Percentiles rank a stretch among this genome's conserved stretches.
These are phyloP conservation scores for Nannoperca obscura DNA, from an alignment of 2,797 vertebrate species.

Conservation along the genomic window DNA sequence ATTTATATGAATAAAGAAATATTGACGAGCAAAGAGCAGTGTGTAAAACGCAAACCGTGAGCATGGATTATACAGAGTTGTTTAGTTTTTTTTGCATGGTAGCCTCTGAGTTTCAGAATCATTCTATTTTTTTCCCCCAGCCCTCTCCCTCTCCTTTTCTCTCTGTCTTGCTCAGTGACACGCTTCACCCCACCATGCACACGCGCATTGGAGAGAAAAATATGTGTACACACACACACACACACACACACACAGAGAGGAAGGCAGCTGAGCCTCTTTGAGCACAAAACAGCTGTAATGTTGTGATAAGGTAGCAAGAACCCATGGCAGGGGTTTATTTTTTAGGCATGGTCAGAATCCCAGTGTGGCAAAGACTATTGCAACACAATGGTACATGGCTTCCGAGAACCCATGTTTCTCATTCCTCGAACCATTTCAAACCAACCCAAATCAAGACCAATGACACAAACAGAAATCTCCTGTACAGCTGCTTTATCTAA, in stretches of 20 bases:
- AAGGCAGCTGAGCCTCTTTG: conserved; percentile 62
- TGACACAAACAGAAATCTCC: conserved; percentile 49
- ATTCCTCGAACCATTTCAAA: conserved; percentile 58
- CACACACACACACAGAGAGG: conserved; percentile 3
- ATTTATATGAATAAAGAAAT: neutral
- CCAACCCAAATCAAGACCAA: conserved; percentile 63
- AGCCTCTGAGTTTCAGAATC: conserved; percentile 3
- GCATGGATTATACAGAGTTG: no score
- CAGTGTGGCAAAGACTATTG: conserved; percentile 46
- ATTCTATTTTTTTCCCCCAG: neutral
- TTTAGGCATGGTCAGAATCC: conserved; percentile 63
- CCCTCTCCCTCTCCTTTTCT: conserved; percentile 23
- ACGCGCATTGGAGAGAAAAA: neutral
- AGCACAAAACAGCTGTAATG: conserved; percentile 73
- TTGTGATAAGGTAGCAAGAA: conserved; percentile 78
- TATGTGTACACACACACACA: neutral
- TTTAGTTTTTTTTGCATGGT: neutral
- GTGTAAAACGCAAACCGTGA: neutral
- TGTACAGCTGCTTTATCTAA: conserved; percentile 54
- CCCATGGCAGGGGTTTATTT: conserved; percentile 58
- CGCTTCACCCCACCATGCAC: neutral
- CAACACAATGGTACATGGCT: conserved; percentile 46
- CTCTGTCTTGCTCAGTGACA: conserved; percentile 38
- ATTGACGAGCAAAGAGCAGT: conserved; percentile 1
- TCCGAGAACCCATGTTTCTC: conserved; percentile 59